phyloP scores from a whole-genome alignment of 2,797 vertebrate species.

The Catamblyrhynchus diadema region DNA sequence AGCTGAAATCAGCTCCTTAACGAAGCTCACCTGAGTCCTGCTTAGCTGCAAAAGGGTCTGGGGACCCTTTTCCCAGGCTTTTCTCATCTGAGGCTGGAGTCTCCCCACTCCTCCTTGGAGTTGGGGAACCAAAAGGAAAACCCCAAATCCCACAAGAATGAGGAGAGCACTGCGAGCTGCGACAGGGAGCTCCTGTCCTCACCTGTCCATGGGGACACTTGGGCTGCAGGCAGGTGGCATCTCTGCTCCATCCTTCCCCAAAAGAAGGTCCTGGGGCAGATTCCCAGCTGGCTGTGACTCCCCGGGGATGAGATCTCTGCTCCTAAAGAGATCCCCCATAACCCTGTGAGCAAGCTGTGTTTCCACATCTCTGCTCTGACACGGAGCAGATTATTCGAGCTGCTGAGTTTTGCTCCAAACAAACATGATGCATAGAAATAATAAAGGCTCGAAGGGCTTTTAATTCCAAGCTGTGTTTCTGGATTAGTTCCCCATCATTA shows the following conservation, averaged over 20 bases:
- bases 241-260: neutral
- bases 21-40: neutral
- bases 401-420: neutral
- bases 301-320: neutral
- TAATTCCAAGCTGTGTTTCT: neutral
- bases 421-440: neutral
- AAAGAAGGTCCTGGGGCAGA: neutral
- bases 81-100: neutral
- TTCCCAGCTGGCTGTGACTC: neutral
- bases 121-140: neutral
- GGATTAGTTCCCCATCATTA: constrained; percentile 11
- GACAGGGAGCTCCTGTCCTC: neutral
- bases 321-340: neutral
- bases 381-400: neutral
- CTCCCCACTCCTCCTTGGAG: neutral
- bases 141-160: neutral
- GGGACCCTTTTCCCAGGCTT: neutral
- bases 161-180: neutral
- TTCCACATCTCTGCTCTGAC: neutral
- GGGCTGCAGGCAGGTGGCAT: neutral
- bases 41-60: neutral
- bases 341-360: neutral
- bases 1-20: neutral
- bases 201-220: neutral
- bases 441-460: constrained; percentile 3